Base-by-base conservation (phyloP, 2,888 invertebrate species). In the Torymus texanus region DNA sequence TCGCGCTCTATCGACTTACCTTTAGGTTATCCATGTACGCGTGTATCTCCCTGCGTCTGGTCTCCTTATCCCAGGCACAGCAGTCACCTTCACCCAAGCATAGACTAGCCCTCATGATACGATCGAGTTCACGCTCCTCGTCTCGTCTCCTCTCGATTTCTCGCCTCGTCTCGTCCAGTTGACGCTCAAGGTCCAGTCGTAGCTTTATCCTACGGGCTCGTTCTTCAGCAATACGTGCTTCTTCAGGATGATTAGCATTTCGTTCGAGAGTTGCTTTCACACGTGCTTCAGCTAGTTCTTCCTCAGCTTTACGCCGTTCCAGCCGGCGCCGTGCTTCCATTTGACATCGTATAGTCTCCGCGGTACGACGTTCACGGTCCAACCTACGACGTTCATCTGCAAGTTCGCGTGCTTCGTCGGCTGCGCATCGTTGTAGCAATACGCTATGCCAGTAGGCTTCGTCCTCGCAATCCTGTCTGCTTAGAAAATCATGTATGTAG, bases 101-200 rank as follows among this genome's bases (percentile, higher is more conserved):
- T 21, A 79, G 16, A 16, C 55, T 59, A n/a, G n/a, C 29, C 50
- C 18, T 41, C 14, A 50, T 29, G 63, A 77, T 65, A 13, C 53
- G 55, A 0, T 76, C 76, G 51, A 81, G 61, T 14, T 55, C 76
- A 0, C 12, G 10, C 66, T 77, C 81, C 55, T 81, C 65, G 13
- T 4, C 13, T 1, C 84, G 51, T 81, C 83, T 56, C 81, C 79
- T 68, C 75, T 83, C 55, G 83, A 85, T 58, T 80, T 80, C 4
- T 81, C 83, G 79, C 83, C 84, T 78, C 2, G 71, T 21, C 56
- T 81, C 74, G n/a, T 3, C 16, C 14, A 81, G 16, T 41, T 81
- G 79, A 1, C 10, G 13, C 14, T 77, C 81, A 11, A 81, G 67
- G 12, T 74, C 75, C 29, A 73, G 29, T 10, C 81, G 75, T 1